phyloP scores from a whole-genome alignment of 2,113 vertebrate genomes.

The Suricata suricatta region DNA sequence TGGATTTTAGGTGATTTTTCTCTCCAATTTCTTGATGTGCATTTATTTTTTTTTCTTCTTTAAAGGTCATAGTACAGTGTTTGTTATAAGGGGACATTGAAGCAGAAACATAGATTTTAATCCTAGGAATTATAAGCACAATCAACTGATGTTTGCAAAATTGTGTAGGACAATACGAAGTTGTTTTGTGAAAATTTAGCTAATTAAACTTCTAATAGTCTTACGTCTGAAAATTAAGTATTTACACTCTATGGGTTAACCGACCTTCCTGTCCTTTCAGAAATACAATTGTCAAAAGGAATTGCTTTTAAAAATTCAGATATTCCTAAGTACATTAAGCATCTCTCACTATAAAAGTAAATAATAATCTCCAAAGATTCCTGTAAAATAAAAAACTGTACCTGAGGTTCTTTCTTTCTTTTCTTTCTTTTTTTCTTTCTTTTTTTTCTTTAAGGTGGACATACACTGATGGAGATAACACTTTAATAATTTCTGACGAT shows the following conservation, averaged over 20 bases:
- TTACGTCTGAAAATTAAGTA: slow-evolving; percentile 41
- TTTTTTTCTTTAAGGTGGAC: not conserved
- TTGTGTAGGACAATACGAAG: not conserved
- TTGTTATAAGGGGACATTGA: not conserved
- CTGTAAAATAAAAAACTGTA: slow-evolving; percentile 6
- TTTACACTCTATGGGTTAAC: not conserved
- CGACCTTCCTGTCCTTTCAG: slow-evolving; percentile 24
- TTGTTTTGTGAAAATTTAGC: slow-evolving; percentile 24
- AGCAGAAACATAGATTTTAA: slow-evolving; percentile 47
- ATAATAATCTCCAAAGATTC: not conserved
- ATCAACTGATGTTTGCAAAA: slow-evolving; percentile 44
- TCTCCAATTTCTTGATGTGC: not conserved
- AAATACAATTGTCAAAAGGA: slow-evolving; percentile 38
- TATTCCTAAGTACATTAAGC: not conserved
- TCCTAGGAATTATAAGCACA: not conserved
- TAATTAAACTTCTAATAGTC: slow-evolving; percentile 54
- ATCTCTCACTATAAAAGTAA: slow-evolving; percentile 48
- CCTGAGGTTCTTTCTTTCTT: not conserved
- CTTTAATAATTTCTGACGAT: not conserved
- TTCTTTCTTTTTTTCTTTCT: not conserved
- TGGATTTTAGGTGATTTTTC: slow-evolving; percentile 47
- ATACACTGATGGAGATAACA: not conserved
- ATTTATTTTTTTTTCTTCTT: slow-evolving; percentile 36
- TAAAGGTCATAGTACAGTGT: slow-evolving; percentile 9
- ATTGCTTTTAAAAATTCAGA: not conserved